phyloP scores from a whole-genome alignment of 2,797 vertebrate genomes.

The Danio choprae region DNA sequence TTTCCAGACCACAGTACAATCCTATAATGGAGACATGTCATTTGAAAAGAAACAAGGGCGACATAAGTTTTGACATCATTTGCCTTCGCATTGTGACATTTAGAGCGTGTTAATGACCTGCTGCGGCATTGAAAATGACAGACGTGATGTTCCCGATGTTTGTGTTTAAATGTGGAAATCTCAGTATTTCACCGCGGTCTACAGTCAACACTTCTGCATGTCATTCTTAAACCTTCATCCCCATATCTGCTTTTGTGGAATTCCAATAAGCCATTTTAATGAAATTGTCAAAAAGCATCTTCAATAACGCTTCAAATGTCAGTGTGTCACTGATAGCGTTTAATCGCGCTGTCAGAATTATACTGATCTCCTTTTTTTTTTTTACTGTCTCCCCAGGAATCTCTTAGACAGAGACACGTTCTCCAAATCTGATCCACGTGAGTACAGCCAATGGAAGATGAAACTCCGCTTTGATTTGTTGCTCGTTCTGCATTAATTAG shows the following conservation, averaged over 20 bases:
- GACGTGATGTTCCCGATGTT: background rate
- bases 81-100: background rate
- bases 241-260: slow-evolving; percentile 21
- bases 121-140: background rate
- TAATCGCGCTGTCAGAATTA: slow-evolving; percentile 50
- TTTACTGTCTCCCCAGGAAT: slow-evolving; percentile 77
- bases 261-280: slow-evolving; percentile 29
- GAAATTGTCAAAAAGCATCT: slow-evolving; percentile 36
- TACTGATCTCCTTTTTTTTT: slow-evolving; percentile 38
- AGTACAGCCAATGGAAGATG: slow-evolving; percentile 68
- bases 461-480: slow-evolving; percentile 14
- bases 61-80: no score
- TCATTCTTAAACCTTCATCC: background rate
- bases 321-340: slow-evolving; percentile 42
- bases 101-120: background rate
- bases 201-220: background rate
- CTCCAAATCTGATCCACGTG: slow-evolving; percentile 96
- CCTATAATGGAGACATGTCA: no score
- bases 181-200: background rate
- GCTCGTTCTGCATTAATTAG: slow-evolving; percentile 28
- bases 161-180: background rate
- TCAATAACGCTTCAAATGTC: slow-evolving; percentile 34
- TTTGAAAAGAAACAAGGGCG: no score
- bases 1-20: no score
- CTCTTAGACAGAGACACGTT: slow-evolving; percentile 97